Percentiles rank a stretch among this genome's conserved stretches.
These are phyloP conservation scores for Pogonus chalceus DNA, from an alignment of 1,140 invertebrate species.

Conservation along the genomic window DNA sequence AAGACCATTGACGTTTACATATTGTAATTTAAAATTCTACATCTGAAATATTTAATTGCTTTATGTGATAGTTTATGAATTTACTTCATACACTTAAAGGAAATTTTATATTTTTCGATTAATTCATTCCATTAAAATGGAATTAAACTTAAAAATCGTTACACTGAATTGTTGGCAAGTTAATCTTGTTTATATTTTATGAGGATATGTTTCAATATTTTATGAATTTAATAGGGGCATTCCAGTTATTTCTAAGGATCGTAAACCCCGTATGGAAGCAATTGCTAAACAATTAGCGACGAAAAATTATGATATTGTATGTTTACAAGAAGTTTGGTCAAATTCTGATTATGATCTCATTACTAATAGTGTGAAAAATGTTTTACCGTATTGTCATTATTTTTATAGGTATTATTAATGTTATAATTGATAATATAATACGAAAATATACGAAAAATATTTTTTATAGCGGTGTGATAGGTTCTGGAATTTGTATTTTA, in stretches of 20 bases:
- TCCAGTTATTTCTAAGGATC: constrained; percentile 66
- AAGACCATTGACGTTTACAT: too few relatives aligned
- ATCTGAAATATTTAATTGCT: too few relatives aligned
- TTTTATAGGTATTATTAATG: constrained; percentile 67
- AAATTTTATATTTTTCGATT: too few relatives aligned
- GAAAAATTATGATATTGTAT: constrained; percentile 75
- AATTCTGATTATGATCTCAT: constrained; percentile 65
- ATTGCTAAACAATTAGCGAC: constrained; percentile 62
- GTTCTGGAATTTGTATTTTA: constrained; percentile 86
- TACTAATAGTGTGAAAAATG: constrained; percentile 44
- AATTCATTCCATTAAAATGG: too few relatives aligned
- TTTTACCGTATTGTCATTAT: constrained; percentile 81
- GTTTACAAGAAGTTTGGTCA: constrained; percentile 88
- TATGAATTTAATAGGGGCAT: constrained; percentile 79
- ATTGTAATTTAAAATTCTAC: too few relatives aligned
- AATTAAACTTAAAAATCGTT: constrained; percentile 30
- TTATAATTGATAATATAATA: constrained; percentile 10
- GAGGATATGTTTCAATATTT: constrained; percentile 17
- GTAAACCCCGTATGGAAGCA: constrained; percentile 62
- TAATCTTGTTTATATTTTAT: constrained; percentile 9
- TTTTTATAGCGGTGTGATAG: constrained; percentile 71
- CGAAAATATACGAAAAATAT: constrained; percentile 8
- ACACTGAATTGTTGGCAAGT: constrained; percentile 53
- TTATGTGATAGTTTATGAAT: too few relatives aligned
- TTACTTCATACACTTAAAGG: too few relatives aligned